Base-by-base conservation (phyloP, 2,113 vertebrate species). In the Eonycteris spelaea region DNA sequence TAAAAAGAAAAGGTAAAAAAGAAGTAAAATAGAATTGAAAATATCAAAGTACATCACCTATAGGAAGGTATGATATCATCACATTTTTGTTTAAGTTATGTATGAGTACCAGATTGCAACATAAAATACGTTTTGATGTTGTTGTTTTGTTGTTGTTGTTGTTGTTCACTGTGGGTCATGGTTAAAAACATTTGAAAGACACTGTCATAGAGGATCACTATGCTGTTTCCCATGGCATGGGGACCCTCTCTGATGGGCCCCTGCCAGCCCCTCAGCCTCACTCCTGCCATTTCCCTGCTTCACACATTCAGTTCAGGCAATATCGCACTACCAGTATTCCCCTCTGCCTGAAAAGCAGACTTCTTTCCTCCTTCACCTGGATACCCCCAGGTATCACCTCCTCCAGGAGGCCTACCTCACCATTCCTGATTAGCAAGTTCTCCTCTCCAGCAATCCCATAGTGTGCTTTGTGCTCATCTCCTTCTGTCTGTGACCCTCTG, bases 21-120 rank as follows among this genome's bases (percentile, higher is more conserved):
- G 4, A 86, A 91, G 22, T 40, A 7, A 61, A 87, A 86, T 59
- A 45, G 59, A 68, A 67, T 21, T 79, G 55, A 90, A 89, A 96
- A n/a, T 80, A 57, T 93, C 19, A n/a, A 67, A 59, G 65, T 15
- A 4, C 26, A 16, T 74, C 38, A 77, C 5, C 8, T 35, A 33
- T 8, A 53, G 22, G 24, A n/a, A 83, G 13, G 12, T 61, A 19
- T 40, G 26, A 4, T 80, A 67, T 80, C 67, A 35, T 38, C 7
- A 10, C 22, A 35, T 45, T 77, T 91, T 45, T 91, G 61, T 10
- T 55, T 65, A 21, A 16, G 45, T n/a, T 75, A 51, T 11, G 3
- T 75, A 11, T 65, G 14, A 40, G 40, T 73, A 19, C 48, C 68
- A n/a, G 26, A 1, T 48, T 70, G 43, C 51, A 45, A 51, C 18